These are phyloP conservation scores for Drosophila sucinea DNA, from an alignment of 1,140 invertebrate genomes.

Conservation along the genomic window DNA sequence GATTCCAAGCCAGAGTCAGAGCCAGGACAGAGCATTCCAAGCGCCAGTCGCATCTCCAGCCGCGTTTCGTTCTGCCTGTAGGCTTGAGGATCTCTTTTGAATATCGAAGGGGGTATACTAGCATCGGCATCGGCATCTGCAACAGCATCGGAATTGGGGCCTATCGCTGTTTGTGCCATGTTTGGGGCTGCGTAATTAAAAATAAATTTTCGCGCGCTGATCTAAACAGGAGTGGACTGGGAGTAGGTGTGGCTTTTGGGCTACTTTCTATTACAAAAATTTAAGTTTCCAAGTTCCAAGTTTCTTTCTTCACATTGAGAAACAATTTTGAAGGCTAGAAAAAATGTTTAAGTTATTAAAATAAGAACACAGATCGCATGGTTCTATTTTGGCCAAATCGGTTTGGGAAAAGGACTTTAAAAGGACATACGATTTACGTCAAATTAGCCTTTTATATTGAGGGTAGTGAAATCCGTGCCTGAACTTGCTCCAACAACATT, in stretches of 20 bases:
- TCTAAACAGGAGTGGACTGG: slow-evolving; percentile 40
- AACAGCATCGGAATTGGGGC: slow-evolving; percentile 34
- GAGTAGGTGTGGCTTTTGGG: not conserved
- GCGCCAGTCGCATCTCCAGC: slow-evolving; percentile 70
- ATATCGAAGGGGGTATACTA: slow-evolving; percentile 15
- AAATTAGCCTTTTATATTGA: too few relatives aligned
- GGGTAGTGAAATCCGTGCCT: slow-evolving; percentile 39
- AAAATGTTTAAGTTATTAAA: too few relatives aligned
- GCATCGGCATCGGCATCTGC: slow-evolving; percentile 29
- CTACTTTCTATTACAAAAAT: too few relatives aligned
- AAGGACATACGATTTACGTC: too few relatives aligned
- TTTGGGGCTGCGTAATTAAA: slow-evolving; percentile 79
- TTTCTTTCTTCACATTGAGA: too few relatives aligned
- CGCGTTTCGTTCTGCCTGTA: slow-evolving; percentile 37
- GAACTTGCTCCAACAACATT: slow-evolving; percentile 21
- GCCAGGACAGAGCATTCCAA: slow-evolving; percentile 58
- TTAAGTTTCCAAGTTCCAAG: too few relatives aligned
- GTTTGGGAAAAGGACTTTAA: too few relatives aligned
- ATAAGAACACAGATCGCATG: too few relatives aligned
- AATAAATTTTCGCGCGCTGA: slow-evolving; percentile 74
- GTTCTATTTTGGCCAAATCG: too few relatives aligned
- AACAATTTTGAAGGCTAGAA: too few relatives aligned
- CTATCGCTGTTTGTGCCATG: slow-evolving; percentile 72
- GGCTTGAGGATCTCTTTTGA: slow-evolving; percentile 25
- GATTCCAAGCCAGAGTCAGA: slow-evolving; percentile 30